These are phyloP conservation scores for Trachemys scripta DNA, from an alignment of 2,113 vertebrate species.

Conservation along the genomic window DNA sequence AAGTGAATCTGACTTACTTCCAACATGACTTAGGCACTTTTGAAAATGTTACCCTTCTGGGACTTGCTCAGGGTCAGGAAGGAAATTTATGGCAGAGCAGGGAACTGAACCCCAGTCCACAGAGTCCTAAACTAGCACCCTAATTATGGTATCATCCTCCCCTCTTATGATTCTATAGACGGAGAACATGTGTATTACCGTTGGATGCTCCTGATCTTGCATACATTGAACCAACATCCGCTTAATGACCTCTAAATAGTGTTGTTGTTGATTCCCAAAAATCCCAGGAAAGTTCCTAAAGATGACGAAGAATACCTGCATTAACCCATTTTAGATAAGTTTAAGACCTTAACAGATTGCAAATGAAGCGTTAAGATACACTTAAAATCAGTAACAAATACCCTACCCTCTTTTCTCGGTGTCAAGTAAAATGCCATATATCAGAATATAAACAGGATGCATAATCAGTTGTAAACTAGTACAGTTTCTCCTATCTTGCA, in stretches of 20 bases:
- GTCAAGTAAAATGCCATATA: neutral
- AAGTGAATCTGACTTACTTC: neutral
- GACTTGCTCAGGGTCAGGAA: constrained; percentile 63
- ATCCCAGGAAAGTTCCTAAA: constrained; percentile 98
- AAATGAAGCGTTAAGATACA: neutral
- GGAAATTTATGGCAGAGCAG: constrained; percentile 12
- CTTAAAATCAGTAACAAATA: neutral
- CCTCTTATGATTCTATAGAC: neutral
- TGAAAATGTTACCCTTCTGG: constrained; percentile 36
- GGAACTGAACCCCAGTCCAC: constrained; percentile 45
- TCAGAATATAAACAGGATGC: neutral
- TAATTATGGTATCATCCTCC: neutral
- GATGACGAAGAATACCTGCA: constrained; percentile 31
- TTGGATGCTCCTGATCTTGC: constrained; percentile 96
- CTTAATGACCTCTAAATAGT: constrained; percentile 98
- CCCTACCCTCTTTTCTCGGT: neutral
- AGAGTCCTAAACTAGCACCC: neutral
- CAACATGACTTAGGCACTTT: constrained; percentile 52
- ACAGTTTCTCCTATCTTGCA: neutral
- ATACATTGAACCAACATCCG: constrained; percentile 98
- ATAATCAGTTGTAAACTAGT: neutral
- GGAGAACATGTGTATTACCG: constrained; percentile 78
- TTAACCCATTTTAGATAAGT: neutral
- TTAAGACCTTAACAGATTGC: neutral
- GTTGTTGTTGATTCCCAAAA: constrained; percentile 99